phyloP scores from a whole-genome alignment of 2,888 invertebrate genomes.

The Apoda limacodes region DNA sequence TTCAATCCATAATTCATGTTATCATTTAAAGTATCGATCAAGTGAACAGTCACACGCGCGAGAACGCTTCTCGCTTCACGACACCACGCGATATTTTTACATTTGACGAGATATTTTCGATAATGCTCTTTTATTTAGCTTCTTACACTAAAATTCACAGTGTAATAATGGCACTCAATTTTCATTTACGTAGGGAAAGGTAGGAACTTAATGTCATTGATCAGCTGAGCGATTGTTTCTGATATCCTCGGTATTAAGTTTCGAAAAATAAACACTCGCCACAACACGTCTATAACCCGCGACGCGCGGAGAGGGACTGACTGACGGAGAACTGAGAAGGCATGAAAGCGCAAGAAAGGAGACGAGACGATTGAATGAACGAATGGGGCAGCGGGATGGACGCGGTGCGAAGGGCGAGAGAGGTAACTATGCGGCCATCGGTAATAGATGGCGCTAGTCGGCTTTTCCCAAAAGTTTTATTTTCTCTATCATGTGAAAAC shows the following conservation, averaged over 20 bases:
- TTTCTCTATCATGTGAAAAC: no score
- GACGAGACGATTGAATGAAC: conserved; percentile 41
- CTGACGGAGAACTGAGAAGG: conserved; percentile 20
- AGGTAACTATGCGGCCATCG: conserved; percentile 13
- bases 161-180: conserved; percentile 18
- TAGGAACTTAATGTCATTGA: conserved; percentile 41
- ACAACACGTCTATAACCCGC: conserved; percentile 23
- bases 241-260: no score
- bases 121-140: conserved; percentile 29
- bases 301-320: conserved; percentile 50
- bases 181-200: conserved; percentile 16
- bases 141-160: conserved; percentile 23
- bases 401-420: conserved; percentile 22
- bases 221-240: conserved; percentile 62
- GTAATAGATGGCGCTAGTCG: conserved; percentile 46
- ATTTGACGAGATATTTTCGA: conserved; percentile 54
- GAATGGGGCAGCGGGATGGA: conserved; percentile 24
- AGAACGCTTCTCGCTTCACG: conserved; percentile 49
- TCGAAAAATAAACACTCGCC: conserved; percentile 24
- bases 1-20: conserved; percentile 68
- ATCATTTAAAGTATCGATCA: conserved; percentile 69
- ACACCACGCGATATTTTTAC: conserved; percentile 64
- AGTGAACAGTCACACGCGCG: conserved; percentile 63
- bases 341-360: no score
- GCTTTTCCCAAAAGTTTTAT: conserved; percentile 10